A percentile compares a stretch with the other conserved stretches of the same genome.
phyloP scores from a whole-genome alignment of 2,113 vertebrate genomes.

The Poeciliopsis prolifica region DNA sequence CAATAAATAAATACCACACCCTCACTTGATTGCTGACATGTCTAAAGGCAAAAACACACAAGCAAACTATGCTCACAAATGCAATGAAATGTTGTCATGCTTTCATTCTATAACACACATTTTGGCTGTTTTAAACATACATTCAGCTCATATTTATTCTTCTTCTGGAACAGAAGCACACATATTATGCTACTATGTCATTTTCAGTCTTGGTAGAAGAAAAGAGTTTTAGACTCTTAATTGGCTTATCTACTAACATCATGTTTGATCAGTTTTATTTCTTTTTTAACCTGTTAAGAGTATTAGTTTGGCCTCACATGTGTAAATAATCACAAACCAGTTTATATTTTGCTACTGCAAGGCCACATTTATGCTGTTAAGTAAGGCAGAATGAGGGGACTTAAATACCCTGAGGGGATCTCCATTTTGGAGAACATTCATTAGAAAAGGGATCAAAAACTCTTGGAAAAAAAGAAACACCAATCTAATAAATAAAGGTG shows the following conservation, averaged over 20 bases:
- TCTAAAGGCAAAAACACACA: slow-evolving; percentile 23
- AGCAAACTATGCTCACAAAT: slow-evolving; percentile 45
- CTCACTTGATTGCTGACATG: slow-evolving; percentile 38
- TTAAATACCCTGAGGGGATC: slow-evolving; percentile 71
- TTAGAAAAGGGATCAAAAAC: slow-evolving; percentile 25
- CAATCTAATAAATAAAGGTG: slow-evolving; percentile 2
- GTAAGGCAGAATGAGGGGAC: slow-evolving; percentile 65
- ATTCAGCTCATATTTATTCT: slow-evolving; percentile 24
- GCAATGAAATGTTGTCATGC: slow-evolving; percentile 29
- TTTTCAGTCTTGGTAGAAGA: not conserved
- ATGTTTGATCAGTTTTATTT: not conserved
- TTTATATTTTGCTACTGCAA: slow-evolving; percentile 46
- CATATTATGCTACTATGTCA: slow-evolving; percentile 21
- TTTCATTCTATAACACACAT: slow-evolving; percentile 30
- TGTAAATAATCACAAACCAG: slow-evolving; percentile 15
- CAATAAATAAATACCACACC: slow-evolving; percentile 75
- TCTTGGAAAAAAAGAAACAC: not conserved
- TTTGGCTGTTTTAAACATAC: slow-evolving; percentile 35
- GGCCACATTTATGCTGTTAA: slow-evolving; percentile 38
- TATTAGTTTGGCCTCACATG: slow-evolving; percentile 21
- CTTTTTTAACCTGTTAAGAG: not conserved
- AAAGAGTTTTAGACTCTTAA: not conserved
- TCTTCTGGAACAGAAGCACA: slow-evolving; percentile 8
- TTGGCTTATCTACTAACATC: not conserved
- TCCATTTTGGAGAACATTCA: slow-evolving; percentile 64